Base-by-base conservation (phyloP, 30 jellyfish, hydroid and myxozoan genomes). In the Cassiopea xamachana region DNA sequence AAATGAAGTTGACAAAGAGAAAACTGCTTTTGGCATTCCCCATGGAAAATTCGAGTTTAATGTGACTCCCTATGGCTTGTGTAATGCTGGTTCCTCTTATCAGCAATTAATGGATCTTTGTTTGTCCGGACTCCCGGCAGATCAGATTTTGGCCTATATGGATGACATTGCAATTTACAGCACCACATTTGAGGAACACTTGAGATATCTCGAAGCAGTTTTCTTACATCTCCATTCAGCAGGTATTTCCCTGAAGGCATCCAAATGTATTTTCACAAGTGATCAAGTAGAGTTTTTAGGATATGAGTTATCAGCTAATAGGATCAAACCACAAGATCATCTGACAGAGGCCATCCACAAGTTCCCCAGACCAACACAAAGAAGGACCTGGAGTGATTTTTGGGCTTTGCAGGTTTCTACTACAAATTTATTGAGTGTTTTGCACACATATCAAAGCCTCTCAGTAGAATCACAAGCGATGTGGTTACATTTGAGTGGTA, bases 11-110 rank as follows among this genome's bases (percentile, higher is more conserved):
- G 19, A 67, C 85, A 69, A 48, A 18, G 90, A 82, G 70, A 83
- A 83, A 48, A 83, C 92, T 1, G 92, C 92, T 46, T 83, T 83
- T 69, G 19, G 85, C 2, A 77, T 83, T 46, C 86, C 43, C 27
- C 75, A 77, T 50, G 86, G 92, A 50, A 84, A 84, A 48, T 84
- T 69, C 50, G 86, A 84, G 62, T 74, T 84, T 60, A 84, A 84
- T 46, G 92, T 70, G 68, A 84, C 70, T 46, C 92, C 70, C 48
- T 73, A 73, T 67, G 82, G 93, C 7, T 55, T 62, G 49, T 67
- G 92, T 76, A 84, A 84, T 17, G 92, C 92, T 6, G 92, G 92
- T 2, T 86, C 85, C 2, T 69, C 92, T 10, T 68, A 84, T 59
- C 92, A 84, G 47, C 69, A 86, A 12, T 69, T 69, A 86, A 84